Evolutionary conservation across 2,113 vertebrate species (phyloP).

Genomic region (Cyanocitta stelleri): DNA sequence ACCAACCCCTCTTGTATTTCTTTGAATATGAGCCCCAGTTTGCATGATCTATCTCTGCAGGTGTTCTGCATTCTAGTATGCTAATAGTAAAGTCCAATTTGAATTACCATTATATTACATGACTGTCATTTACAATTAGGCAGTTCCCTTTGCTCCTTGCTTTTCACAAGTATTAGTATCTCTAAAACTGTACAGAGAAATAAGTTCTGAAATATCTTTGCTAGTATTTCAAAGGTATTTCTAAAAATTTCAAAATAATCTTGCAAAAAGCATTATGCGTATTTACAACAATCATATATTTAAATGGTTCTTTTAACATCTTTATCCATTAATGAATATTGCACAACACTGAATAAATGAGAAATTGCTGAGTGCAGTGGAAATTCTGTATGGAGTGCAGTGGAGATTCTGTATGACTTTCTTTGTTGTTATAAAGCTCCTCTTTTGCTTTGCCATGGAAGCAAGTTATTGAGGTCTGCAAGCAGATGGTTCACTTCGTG

Average conservation of each 20-base stretch:
- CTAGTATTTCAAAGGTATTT: neutral
- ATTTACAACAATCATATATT: neutral
- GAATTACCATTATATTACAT: neutral
- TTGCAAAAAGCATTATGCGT: neutral
- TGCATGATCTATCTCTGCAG: neutral
- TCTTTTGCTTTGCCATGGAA: neutral
- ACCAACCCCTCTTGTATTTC: neutral
- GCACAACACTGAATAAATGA: neutral
- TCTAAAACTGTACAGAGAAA: neutral
- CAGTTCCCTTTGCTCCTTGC: neutral
- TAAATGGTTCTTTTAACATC: neutral
- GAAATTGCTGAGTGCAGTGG: neutral
- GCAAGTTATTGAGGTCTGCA: neutral
- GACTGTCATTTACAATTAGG: neutral
- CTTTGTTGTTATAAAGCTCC: neutral
- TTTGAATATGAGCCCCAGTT: neutral
- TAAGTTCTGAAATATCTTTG: neutral
- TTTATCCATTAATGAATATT: neutral
- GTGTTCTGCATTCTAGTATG: neutral
- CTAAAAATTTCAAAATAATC: neutral
- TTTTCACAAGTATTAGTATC: neutral
- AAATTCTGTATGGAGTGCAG: neutral
- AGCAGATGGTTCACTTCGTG: neutral
- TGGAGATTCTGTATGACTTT: neutral
- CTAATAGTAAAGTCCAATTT: neutral